A percentile compares a stretch with the other conserved stretches of the same genome.
Evolutionary conservation across 2,888 invertebrate species (phyloP).

Genomic region (Philereme vetulata): DNA sequence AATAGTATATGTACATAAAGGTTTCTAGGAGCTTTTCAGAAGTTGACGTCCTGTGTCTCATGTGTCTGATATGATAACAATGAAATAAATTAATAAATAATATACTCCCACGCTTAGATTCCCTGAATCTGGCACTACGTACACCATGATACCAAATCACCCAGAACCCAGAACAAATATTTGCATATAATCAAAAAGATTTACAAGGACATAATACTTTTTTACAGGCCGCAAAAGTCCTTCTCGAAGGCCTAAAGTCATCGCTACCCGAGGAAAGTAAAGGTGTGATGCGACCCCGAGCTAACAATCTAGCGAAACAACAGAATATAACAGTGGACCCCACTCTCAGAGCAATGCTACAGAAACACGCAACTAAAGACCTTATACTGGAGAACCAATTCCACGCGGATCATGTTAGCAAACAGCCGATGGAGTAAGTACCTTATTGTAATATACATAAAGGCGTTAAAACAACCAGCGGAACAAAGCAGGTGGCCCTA

Average conservation of each 20-base stretch:
- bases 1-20: no score
- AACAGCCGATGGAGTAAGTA: slow-evolving; percentile 75
- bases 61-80: no score
- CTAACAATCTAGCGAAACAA: slow-evolving; percentile 57
- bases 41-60: no score
- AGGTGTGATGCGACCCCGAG: slow-evolving; percentile 65
- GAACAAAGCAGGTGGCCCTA: no score
- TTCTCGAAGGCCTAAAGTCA: slow-evolving; percentile 70
- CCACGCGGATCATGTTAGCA: slow-evolving; percentile 60
- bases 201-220: background rate
- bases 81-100: no score
- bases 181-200: no score
- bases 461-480: no score
- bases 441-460: background rate
- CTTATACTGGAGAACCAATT: slow-evolving; percentile 58
- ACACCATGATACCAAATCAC: no score
- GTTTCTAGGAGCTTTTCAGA: no score
- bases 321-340: slow-evolving; percentile 53
- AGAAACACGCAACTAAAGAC: slow-evolving; percentile 42
- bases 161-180: no score
- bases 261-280: slow-evolving; percentile 56
- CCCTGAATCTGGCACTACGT: no score
- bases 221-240: slow-evolving; percentile 71
- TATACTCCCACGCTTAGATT: no score
- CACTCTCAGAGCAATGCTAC: slow-evolving; percentile 45